Base-by-base conservation (phyloP, 2,797 vertebrate genomes). In the Sebastes taczanowskii region DNA sequence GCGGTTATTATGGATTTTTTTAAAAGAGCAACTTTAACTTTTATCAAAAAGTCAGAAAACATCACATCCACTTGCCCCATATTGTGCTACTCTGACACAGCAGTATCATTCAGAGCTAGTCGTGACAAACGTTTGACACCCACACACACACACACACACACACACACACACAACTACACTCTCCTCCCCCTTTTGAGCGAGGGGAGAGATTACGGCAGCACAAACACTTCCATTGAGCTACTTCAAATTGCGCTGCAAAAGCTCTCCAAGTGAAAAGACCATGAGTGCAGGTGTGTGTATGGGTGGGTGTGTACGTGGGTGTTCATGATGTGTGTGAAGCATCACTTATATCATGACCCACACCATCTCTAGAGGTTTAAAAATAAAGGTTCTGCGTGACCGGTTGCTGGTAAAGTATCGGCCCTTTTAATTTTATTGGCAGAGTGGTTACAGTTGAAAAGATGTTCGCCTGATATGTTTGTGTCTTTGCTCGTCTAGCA, bases 141-240 rank as follows among this genome's bases (percentile, higher is more conserved):
- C 13, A 18, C 13, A 42, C 78, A 61, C 64, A 60, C 61, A 53
- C 42, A 18, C 14, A 3, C 14, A 20, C 14, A 46, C 32, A 32
- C 32, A 34, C 42, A 9, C 60, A 72, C 55, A 30, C 56, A 59
- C 34, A 60, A 59, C 20, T 18, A 29, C 29, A 58, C 67, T 34
- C 71, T 59, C 67, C 58, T 42, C 52, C 63, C 42, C 25, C 16
- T 11, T 53, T 42, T 6, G 65, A 81, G 68, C 20, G 4, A 75
- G 63, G 65, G 74, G 71, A 69, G 77, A 80, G 77, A 87, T 89
- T 85, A 88, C 23, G 4, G 78, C 74, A 38, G 79, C 74, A 76
- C 85, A 86, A 90, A 88, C 86, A 69, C 86, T 89, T 80, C 81
- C 76, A 76, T 85, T 82, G 79, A 88, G 79, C 81, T 85, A 76